phyloP scores from a whole-genome alignment of 2,797 vertebrate genomes.

The Sebastes itinus region DNA sequence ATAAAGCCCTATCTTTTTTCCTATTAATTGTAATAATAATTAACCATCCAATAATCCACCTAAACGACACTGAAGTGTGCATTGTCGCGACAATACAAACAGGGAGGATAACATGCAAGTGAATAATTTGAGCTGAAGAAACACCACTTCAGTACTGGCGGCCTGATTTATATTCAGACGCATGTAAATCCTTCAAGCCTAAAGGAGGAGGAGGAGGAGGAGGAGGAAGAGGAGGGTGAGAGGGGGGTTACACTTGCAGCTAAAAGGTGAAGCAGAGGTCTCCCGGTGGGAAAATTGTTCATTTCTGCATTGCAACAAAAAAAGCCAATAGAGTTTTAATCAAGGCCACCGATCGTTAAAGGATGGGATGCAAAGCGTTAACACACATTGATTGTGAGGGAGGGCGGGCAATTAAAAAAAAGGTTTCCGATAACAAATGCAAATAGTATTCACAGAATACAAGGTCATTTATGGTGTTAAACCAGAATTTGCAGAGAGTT shows the following conservation, averaged over 20 bases:
- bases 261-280: constrained; percentile 70
- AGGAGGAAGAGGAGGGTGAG: not conserved
- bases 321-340: constrained; percentile 55
- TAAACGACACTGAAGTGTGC: constrained; percentile 19
- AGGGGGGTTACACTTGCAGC: constrained; percentile 49
- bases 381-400: constrained; percentile 57
- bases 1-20: not conserved
- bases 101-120: constrained; percentile 43
- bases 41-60: constrained; percentile 35
- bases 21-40: constrained; percentile 20
- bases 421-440: constrained; percentile 64
- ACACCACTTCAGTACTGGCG: constrained; percentile 39
- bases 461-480: constrained; percentile 46
- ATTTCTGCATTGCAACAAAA: constrained; percentile 48
- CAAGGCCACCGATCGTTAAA: constrained; percentile 54
- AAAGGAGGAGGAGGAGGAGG: not conserved
- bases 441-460: constrained; percentile 60
- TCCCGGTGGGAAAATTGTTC: constrained; percentile 53
- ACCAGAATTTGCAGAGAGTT: constrained; percentile 21
- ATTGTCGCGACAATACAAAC: constrained; percentile 32
- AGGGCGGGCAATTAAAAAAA: constrained; percentile 61
- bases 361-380: constrained; percentile 59
- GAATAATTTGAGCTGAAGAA: constrained; percentile 50
- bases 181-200: constrained; percentile 64
- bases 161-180: constrained; percentile 74